These are phyloP conservation scores for Ciconia maguari DNA, from an alignment of 2,113 vertebrate species.

Conservation along the genomic window DNA sequence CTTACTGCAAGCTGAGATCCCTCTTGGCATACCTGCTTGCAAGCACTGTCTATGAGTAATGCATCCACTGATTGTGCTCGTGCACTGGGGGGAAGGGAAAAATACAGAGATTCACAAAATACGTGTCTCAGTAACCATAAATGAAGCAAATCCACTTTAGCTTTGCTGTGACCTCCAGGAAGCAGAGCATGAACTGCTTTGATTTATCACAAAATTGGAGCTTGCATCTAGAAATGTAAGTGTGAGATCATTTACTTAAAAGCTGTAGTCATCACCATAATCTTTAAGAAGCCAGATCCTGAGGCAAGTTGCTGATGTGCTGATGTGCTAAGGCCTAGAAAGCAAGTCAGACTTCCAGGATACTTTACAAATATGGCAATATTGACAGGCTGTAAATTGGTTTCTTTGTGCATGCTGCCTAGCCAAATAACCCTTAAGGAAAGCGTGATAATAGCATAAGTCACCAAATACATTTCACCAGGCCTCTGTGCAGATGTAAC, in stretches of 20 bases:
- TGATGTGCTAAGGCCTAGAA: constrained; percentile 25
- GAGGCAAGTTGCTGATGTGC: constrained; percentile 44
- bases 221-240: constrained; percentile 68
- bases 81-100: background rate
- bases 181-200: constrained; percentile 61
- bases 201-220: constrained; percentile 65
- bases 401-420: constrained; percentile 21
- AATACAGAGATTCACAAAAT: constrained; percentile 36
- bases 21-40: background rate
- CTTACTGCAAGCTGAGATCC: background rate
- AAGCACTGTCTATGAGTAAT: background rate
- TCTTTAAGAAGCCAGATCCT: constrained; percentile 59
- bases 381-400: constrained; percentile 21
- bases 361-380: constrained; percentile 18
- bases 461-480: constrained; percentile 23
- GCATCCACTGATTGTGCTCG: background rate
- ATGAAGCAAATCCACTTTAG: constrained; percentile 64
- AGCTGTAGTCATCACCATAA: constrained; percentile 54
- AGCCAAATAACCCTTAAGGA: constrained; percentile 23
- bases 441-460: background rate
- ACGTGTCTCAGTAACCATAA: constrained; percentile 37
- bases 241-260: constrained; percentile 60
- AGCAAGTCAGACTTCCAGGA: constrained; percentile 1
- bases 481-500: background rate
- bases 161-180: constrained; percentile 62